Conservation (phyloP, 1,140 invertebrate species). For the Watersipora subatra region DNA sequence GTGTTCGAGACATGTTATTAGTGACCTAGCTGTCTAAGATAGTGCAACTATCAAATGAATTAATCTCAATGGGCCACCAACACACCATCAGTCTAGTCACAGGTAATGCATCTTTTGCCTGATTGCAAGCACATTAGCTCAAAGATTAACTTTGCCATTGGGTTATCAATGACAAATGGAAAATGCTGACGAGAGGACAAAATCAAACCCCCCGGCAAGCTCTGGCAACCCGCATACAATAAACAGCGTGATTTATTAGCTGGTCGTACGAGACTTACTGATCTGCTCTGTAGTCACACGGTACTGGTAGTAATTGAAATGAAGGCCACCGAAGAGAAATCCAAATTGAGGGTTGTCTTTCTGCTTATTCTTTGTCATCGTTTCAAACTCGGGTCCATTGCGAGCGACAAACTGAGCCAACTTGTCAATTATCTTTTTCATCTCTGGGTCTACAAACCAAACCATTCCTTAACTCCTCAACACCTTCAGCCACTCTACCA, state of each 20-base stretch:
- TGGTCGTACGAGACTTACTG: constrained; percentile 25
- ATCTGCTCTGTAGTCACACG: constrained; percentile 56
- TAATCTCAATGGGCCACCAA: too few relatives aligned
- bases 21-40: too few relatives aligned
- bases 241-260: background rate
- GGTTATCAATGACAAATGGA: too few relatives aligned
- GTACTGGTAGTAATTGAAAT: constrained; percentile 90
- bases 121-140: too few relatives aligned
- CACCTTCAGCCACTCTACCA: too few relatives aligned
- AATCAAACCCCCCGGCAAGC: too few relatives aligned
- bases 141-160: too few relatives aligned
- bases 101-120: too few relatives aligned
- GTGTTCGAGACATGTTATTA: too few relatives aligned
- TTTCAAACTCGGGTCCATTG: constrained; percentile 95
- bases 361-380: constrained; percentile 95
- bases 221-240: background rate
- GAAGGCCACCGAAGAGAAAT: constrained; percentile 89
- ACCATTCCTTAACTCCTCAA: background rate
- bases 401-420: constrained; percentile 92
- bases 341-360: constrained; percentile 91
- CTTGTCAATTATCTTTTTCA: constrained; percentile 93
- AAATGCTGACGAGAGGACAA: too few relatives aligned
- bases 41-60: too few relatives aligned
- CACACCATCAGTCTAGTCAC: too few relatives aligned
- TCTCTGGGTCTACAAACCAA: constrained; percentile 60